Base-by-base conservation (phyloP, 2,797 vertebrate species). In the Hoplostethus atlanticus region DNA sequence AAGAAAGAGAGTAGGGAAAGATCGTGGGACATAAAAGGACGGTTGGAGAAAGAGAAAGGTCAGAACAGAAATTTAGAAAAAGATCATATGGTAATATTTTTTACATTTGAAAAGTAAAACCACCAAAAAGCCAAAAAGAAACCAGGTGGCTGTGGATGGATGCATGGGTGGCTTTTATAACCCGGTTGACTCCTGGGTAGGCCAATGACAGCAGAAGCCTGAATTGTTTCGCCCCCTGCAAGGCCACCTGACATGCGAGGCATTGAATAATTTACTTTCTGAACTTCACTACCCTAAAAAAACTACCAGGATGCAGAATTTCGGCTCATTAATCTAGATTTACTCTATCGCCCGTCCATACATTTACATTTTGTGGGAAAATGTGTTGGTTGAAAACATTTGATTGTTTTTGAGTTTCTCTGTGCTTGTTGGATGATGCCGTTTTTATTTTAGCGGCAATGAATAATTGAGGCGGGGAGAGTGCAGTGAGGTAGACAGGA, bases 381-480 rank as follows among this genome's bases (percentile, higher is more conserved):
- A 38, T 16, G 7, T 46, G 15, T 21, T 7, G 44, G 5, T 8
- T 44, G 50, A 42, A 25, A 77, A 76, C 84, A 77, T 86, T 62
- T 71, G 84, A 85, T 88, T 89, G 85, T 83, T 73, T 77, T 79
- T 53, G 65, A 85, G 79, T 68, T 28, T 28, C 21, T 84, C 66
- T 31, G 60, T 63, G 65, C 78, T 80, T 86, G 88, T 85, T 53
- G 86, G 91, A 92, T 91, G 89, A 91, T 91, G 90, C 80, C 86
- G 81, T 88, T 90, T 93, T 93, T 94, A 93, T 94, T 94, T 93
- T 93, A 92, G 92, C 52, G 54, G 63, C 46, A 15, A 91, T 95
- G 75, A 93, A 95, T 95, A 90, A 95, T 95, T 95, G 87, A 95
- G 84, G 72, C 85, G 68, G 66, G 64, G 89, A 82, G 84, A 94